Percentiles rank a stretch among this genome's conserved stretches.
Evolutionary conservation across 1,140 invertebrate species (phyloP).

Genomic region (Achatina immaculata): DNA sequence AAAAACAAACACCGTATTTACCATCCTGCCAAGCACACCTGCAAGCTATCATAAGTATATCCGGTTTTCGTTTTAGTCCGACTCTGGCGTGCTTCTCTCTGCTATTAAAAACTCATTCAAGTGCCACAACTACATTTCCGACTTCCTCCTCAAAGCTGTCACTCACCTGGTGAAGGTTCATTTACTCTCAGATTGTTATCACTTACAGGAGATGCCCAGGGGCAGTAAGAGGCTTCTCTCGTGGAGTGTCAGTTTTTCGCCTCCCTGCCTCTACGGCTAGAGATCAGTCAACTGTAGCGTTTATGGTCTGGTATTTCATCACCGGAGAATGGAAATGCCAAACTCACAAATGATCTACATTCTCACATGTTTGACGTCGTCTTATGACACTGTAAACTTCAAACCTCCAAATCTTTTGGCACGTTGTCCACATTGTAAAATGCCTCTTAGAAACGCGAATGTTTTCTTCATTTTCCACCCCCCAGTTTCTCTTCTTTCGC

Average conservation of each 20-base stretch:
- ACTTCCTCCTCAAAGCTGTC: not conserved
- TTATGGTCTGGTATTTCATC: not conserved
- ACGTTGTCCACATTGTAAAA: not conserved
- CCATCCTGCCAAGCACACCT: not conserved
- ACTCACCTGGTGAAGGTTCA: not conserved
- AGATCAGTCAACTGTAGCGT: not conserved
- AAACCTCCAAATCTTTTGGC: not conserved
- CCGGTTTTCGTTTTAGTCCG: no score
- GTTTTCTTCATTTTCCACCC: not conserved
- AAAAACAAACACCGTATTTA: no score
- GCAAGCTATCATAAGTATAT: not conserved
- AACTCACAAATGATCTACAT: not conserved
- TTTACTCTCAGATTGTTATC: conserved; percentile 7
- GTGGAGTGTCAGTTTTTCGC: not conserved
- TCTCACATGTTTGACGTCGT: not conserved
- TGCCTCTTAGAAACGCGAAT: not conserved
- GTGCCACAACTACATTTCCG: not conserved
- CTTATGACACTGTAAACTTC: not conserved
- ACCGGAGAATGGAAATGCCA: not conserved
- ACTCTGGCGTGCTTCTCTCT: not conserved
- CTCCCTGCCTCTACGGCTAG: not conserved
- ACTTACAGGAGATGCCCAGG: not conserved
- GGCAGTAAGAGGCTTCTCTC: not conserved
- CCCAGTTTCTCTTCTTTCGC: no score
- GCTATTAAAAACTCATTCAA: not conserved